A percentile compares a stretch with the other conserved stretches of the same genome.
Evolutionary conservation across 2,113 vertebrate genomes (phyloP).

Genomic region (Crotophaga sulcirostris): DNA sequence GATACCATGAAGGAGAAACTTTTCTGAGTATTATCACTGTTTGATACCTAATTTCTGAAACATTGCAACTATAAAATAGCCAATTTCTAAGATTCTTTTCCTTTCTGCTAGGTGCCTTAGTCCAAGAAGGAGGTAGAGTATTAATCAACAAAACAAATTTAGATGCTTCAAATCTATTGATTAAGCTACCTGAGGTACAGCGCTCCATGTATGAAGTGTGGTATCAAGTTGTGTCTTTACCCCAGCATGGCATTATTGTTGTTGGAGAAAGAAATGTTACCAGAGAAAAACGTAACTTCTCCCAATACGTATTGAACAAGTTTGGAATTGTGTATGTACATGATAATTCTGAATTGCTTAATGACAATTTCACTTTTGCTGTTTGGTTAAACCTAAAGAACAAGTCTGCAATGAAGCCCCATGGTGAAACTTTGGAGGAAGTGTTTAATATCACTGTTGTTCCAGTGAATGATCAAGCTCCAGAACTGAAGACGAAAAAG

Average conservation of each 20-base stretch:
- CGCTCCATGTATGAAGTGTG: constrained; percentile 84
- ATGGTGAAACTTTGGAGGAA: constrained; percentile 79
- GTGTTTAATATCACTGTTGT: constrained; percentile 84
- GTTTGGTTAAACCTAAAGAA: constrained; percentile 85
- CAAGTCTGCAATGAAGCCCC: constrained; percentile 75
- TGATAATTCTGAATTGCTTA: constrained; percentile 85
- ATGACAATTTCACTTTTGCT: constrained; percentile 83
- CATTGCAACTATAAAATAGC: neutral
- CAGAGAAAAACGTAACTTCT: constrained; percentile 87
- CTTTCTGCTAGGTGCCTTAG: constrained; percentile 75
- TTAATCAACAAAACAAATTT: constrained; percentile 82
- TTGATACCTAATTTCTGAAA: neutral
- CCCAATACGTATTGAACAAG: constrained; percentile 85
- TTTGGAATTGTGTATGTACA: constrained; percentile 86
- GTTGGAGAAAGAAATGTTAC: constrained; percentile 87
- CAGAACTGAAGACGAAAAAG: constrained; percentile 85
- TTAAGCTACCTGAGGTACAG: constrained; percentile 79
- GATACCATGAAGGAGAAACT: neutral
- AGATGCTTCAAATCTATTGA: constrained; percentile 87
- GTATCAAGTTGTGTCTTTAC: constrained; percentile 86
- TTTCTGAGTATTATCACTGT: neutral
- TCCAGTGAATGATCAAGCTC: constrained; percentile 86
- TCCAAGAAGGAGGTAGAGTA: constrained; percentile 83
- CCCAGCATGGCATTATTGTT: constrained; percentile 80
- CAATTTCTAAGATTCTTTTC: neutral